Conservation (phyloP, 2,888 invertebrate genomes). For the Campaea margaritaria region DNA sequence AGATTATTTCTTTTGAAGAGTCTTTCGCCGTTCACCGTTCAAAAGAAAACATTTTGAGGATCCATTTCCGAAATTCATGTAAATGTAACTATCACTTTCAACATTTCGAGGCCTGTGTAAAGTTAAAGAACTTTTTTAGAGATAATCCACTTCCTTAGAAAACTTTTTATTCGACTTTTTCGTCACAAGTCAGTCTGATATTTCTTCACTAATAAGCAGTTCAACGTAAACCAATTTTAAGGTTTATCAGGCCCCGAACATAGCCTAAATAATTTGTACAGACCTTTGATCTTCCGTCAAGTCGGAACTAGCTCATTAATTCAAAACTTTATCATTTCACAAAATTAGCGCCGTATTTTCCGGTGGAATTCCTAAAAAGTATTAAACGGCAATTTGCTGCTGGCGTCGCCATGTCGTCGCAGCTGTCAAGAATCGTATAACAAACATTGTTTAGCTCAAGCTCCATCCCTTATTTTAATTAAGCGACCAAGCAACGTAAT, state of each 20-base stretch:
- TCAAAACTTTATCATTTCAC: slow-evolving; percentile 25
- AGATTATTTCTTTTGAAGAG: too few relatives aligned
- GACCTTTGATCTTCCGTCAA: background rate
- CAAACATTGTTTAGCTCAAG: slow-evolving; percentile 48
- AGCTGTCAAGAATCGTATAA: slow-evolving; percentile 57
- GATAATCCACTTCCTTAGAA: too few relatives aligned
- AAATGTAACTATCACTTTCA: too few relatives aligned
- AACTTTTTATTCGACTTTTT: too few relatives aligned
- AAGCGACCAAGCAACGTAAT: slow-evolving; percentile 57
- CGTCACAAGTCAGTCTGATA: too few relatives aligned
- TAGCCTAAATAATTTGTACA: background rate
- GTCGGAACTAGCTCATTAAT: slow-evolving; percentile 17
- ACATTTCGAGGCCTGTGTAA: too few relatives aligned
- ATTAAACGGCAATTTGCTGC: slow-evolving; percentile 35
- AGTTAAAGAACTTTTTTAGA: too few relatives aligned
- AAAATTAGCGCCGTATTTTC: slow-evolving; percentile 37
- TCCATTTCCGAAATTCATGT: too few relatives aligned
- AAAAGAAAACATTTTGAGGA: too few relatives aligned
- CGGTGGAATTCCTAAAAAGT: slow-evolving; percentile 32
- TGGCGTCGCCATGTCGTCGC: slow-evolving; percentile 45
- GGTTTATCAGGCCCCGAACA: background rate
- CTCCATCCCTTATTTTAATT: slow-evolving; percentile 61
- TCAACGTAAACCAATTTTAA: background rate
- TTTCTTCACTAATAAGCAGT: background rate
- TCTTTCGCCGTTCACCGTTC: too few relatives aligned